phyloP scores from a whole-genome alignment of 2,113 vertebrate species.

The Cyprinodon variegatus region DNA sequence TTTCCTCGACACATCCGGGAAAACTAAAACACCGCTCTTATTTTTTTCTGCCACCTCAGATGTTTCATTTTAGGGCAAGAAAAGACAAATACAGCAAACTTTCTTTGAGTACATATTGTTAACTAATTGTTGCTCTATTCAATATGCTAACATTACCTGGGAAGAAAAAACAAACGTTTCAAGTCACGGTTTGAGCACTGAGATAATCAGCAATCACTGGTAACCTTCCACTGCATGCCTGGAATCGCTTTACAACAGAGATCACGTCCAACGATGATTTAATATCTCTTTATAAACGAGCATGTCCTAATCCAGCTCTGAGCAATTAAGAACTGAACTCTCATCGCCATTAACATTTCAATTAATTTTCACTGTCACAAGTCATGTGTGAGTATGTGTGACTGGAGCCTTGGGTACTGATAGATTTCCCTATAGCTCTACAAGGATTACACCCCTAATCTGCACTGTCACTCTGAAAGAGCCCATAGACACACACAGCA shows the following conservation, averaged over 20 bases:
- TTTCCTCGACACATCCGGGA: conserved; percentile 80
- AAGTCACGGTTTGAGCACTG: conserved; percentile 10
- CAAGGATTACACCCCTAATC: conserved; percentile 87
- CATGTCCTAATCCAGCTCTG: conserved; percentile 79
- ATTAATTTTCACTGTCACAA: conserved; percentile 81
- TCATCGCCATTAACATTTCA: conserved; percentile 84
- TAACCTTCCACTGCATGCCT: conserved; percentile 31
- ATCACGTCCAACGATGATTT: conserved; percentile 54
- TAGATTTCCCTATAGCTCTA: conserved; percentile 79
- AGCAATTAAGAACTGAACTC: conserved; percentile 75
- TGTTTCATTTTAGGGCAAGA: conserved; percentile 68
- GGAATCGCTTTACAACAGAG: conserved; percentile 41
- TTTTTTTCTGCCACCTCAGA: conserved; percentile 80
- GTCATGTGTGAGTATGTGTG: conserved; percentile 81
- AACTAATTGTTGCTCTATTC: conserved; percentile 73
- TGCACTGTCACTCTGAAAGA: conserved; percentile 87
- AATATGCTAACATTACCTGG: conserved; percentile 61
- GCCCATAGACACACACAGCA: conserved; percentile 76
- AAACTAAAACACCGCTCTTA: conserved; percentile 77
- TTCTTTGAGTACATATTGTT: conserved; percentile 80
- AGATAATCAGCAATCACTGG: conserved; percentile 44
- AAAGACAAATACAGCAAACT: conserved; percentile 77
- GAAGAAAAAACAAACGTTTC: conserved; percentile 46
- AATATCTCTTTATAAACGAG: conserved; percentile 77
- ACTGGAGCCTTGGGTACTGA: conserved; percentile 54